phyloP scores from a whole-genome alignment of 1,140 invertebrate genomes.

The Popillia japonica region DNA sequence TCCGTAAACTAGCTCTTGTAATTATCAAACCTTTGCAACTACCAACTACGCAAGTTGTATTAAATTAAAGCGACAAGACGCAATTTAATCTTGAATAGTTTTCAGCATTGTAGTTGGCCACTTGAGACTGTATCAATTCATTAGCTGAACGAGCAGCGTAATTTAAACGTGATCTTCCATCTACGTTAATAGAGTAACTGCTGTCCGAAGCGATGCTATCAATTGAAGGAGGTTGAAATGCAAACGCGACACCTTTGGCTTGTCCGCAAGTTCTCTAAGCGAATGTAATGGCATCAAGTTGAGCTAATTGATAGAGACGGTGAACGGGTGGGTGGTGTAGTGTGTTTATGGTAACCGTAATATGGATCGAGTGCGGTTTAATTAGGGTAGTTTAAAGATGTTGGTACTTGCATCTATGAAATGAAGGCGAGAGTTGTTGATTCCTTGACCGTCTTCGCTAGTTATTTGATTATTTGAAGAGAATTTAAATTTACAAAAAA shows the following conservation, averaged over 20 bases:
- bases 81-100: too few relatives aligned
- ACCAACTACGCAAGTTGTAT: too few relatives aligned
- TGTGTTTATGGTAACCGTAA: neutral
- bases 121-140: conserved; percentile 1
- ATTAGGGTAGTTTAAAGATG: neutral
- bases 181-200: neutral
- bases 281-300: neutral
- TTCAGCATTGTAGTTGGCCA: neutral
- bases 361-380: neutral
- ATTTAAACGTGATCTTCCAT: neutral
- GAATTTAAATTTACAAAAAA: too few relatives aligned
- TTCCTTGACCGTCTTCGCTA: too few relatives aligned
- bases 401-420: neutral
- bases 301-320: neutral
- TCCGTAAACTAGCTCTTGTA: too few relatives aligned
- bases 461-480: too few relatives aligned
- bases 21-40: too few relatives aligned
- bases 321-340: neutral
- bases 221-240: too few relatives aligned
- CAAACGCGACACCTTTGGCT: neutral
- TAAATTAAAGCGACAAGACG: too few relatives aligned
- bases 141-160: neutral
- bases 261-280: neutral
- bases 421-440: too few relatives aligned
- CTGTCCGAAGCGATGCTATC: neutral